These are phyloP conservation scores for Rhagium mordax DNA, from an alignment of 2,888 invertebrate genomes.

Conservation along the genomic window DNA sequence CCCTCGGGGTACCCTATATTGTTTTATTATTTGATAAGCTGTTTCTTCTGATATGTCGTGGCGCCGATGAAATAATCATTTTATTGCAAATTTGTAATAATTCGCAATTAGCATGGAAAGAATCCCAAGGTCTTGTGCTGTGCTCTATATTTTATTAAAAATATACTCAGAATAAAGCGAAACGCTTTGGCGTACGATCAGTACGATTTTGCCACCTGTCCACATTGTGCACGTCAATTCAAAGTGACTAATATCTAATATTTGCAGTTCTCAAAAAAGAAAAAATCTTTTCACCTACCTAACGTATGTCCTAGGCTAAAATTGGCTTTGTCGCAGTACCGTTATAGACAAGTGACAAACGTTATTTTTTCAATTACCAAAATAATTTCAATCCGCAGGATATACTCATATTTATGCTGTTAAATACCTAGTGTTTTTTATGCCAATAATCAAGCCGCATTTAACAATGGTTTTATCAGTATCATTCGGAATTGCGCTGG, in stretches of 20 bases:
- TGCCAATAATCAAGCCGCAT: background rate
- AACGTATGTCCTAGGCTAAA: no score
- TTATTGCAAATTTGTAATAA: no score
- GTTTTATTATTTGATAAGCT: no score
- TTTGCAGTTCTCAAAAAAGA: no score
- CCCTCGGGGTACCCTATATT: no score
- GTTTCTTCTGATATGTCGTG: no score
- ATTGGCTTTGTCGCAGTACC: background rate
- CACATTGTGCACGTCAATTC: no score
- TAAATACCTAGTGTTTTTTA: background rate
- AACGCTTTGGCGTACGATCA: background rate
- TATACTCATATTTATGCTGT: background rate
- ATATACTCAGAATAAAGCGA: background rate
- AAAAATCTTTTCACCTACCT: background rate
- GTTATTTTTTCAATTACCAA: background rate
- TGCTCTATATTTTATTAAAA: no score
- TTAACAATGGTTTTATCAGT: background rate
- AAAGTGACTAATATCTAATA: background rate
- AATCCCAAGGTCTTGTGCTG: no score
- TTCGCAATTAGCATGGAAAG: no score
- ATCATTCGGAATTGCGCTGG: background rate
- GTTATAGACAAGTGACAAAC: background rate
- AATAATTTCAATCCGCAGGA: background rate
- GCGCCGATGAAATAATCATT: no score
- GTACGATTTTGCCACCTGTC: no score